These are phyloP conservation scores for Drosophila heteroneura DNA, from an alignment of 2,888 invertebrate genomes.

Conservation along the genomic window DNA sequence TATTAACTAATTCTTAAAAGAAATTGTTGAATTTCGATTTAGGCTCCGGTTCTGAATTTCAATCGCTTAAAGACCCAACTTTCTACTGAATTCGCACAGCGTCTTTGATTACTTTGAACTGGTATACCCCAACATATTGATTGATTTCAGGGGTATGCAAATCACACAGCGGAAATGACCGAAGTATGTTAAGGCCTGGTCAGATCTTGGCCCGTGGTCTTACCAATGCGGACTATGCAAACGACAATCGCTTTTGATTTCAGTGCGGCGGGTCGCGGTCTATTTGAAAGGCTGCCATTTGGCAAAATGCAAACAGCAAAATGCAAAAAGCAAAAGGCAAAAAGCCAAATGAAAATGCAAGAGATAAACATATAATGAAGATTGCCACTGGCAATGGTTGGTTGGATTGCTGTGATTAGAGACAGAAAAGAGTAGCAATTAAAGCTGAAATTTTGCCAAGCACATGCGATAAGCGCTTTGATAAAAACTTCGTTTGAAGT, in stretches of 20 bases:
- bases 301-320: neutral
- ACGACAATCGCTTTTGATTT: slow-evolving; percentile 30
- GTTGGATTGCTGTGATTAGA: slow-evolving; percentile 43
- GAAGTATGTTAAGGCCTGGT: slow-evolving; percentile 39
- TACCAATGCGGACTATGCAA: slow-evolving; percentile 10
- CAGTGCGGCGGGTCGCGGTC: slow-evolving; percentile 26
- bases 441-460: slow-evolving; percentile 58
- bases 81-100: too few relatives aligned
- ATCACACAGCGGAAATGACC: slow-evolving; percentile 47
- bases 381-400: slow-evolving; percentile 67
- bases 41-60: neutral
- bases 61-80: neutral
- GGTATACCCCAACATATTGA: neutral
- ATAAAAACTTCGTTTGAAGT: slow-evolving; percentile 66
- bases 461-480: slow-evolving; percentile 59
- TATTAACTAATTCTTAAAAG: neutral
- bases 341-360: slow-evolving; percentile 42
- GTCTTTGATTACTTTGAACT: too few relatives aligned
- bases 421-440: slow-evolving; percentile 67
- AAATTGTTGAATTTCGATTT: neutral
- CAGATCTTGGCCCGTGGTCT: slow-evolving; percentile 18
- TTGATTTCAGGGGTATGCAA: neutral
- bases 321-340: neutral
- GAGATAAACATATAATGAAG: slow-evolving; percentile 70
- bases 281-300: slow-evolving; percentile 64